Percentiles rank a stretch among this genome's conserved stretches.
Conservation (phyloP, 2,113 vertebrate genomes). For the Channa argus region DNA sequence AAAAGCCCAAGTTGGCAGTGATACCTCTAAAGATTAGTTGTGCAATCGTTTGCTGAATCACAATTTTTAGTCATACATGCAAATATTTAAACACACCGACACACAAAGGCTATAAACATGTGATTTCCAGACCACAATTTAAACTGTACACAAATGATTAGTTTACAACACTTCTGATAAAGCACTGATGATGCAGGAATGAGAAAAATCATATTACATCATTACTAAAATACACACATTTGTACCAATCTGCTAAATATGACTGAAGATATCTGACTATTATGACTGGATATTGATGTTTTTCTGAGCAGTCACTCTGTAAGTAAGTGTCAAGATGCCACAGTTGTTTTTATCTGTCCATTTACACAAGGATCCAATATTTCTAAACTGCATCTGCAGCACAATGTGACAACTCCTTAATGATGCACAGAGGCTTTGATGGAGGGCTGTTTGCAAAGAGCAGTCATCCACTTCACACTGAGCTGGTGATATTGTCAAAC, state of each 20-base stretch:
- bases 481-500: background rate
- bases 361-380: background rate
- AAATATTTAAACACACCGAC: conserved; percentile 1
- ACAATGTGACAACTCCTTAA: background rate
- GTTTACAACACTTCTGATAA: background rate
- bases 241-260: conserved; percentile 8
- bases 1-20: conserved; percentile 58
- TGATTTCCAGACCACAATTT: background rate
- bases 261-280: background rate
- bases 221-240: background rate
- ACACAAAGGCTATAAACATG: conserved; percentile 1
- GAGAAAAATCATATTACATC: background rate
- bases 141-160: conserved; percentile 7
- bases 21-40: conserved; percentile 38
- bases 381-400: background rate
- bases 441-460: background rate
- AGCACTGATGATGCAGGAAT: background rate
- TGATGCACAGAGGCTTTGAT: background rate
- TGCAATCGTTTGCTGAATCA: conserved; percentile 40
- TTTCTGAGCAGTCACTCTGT: background rate
- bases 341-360: background rate
- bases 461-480: background rate
- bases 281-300: background rate
- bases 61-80: conserved; percentile 23
- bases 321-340: background rate